phyloP scores from a whole-genome alignment of 2,797 vertebrate genomes.

The Liparis tanakae region DNA sequence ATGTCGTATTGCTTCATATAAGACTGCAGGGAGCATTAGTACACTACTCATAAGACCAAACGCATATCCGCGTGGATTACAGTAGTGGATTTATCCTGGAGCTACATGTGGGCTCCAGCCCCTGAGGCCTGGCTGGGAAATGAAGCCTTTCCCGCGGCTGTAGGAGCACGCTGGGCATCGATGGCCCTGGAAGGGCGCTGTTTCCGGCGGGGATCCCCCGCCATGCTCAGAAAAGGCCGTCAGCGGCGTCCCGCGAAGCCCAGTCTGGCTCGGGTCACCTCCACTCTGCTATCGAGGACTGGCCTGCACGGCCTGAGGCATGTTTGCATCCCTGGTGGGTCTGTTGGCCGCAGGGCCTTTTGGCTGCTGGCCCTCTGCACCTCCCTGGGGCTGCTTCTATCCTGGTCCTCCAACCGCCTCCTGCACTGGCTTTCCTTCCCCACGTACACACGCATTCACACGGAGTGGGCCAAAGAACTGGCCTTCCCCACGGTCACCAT shows the following conservation, averaged over 20 bases:
- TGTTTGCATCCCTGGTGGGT: slow-evolving; percentile 85
- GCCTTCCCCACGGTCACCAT: slow-evolving; percentile 95
- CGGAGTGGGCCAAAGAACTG: slow-evolving; percentile 95
- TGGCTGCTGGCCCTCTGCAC: slow-evolving; percentile 95
- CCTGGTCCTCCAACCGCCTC: slow-evolving; percentile 95
- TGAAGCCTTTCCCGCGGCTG: slow-evolving; percentile 79
- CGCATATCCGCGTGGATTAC: slow-evolving; percentile 71
- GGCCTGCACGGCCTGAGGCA: slow-evolving; percentile 92
- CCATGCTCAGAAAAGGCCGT: slow-evolving; percentile 73
- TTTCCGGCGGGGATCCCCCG: slow-evolving; percentile 78
- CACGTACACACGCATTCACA: slow-evolving; percentile 92
- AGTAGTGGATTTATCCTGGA: slow-evolving; percentile 79
- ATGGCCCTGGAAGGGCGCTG: slow-evolving; percentile 84
- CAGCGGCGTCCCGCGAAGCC: slow-evolving; percentile 58
- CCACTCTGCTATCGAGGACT: slow-evolving; percentile 83
- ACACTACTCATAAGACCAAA: slow-evolving; percentile 12
- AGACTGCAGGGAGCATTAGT: slow-evolving; percentile 6
- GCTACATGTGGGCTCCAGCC: slow-evolving; percentile 85
- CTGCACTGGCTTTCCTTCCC: slow-evolving; percentile 96
- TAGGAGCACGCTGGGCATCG: slow-evolving; percentile 83
- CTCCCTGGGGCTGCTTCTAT: slow-evolving; percentile 91
- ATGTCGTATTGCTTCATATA: neutral
- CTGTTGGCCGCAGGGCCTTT: slow-evolving; percentile 88
- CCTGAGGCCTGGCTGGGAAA: slow-evolving; percentile 83
- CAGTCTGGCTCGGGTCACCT: slow-evolving; percentile 68